Evolutionary conservation across 2,113 vertebrate genomes (phyloP).

Genomic region (Mesitornis unicolor): DNA sequence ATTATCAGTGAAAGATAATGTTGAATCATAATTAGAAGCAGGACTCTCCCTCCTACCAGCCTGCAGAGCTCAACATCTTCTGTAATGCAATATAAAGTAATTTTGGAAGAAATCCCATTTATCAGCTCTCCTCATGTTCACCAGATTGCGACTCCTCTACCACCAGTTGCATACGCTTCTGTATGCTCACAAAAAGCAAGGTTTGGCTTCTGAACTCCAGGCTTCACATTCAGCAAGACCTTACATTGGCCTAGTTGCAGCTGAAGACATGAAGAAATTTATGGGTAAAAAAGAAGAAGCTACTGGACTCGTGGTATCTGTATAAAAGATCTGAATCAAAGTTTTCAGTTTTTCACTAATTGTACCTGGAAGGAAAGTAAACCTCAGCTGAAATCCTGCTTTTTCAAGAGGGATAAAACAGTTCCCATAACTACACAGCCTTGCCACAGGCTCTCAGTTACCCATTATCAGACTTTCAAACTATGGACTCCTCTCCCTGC

Average conservation of each 20-base stretch:
- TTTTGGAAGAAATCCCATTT: background rate
- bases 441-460: background rate
- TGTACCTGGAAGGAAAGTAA: background rate
- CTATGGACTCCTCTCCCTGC: background rate
- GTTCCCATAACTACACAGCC: background rate
- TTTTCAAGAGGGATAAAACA: background rate
- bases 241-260: background rate
- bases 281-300: background rate
- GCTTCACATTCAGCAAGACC: background rate
- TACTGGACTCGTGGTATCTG: background rate
- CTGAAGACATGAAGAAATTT: background rate
- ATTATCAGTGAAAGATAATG: slow-evolving; percentile 23
- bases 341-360: background rate
- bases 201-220: background rate
- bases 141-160: background rate
- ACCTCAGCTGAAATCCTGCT: background rate
- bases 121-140: background rate
- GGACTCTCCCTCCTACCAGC: background rate
- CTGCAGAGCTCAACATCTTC: background rate
- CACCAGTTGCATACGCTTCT: rapidly evolving
- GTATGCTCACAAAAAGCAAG: background rate
- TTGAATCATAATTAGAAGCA: slow-evolving; percentile 28
- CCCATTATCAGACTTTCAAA: background rate
- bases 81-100: background rate
- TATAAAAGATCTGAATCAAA: background rate